Conservation (phyloP, 2,797 vertebrate genomes). For the Xenops minutus region DNA sequence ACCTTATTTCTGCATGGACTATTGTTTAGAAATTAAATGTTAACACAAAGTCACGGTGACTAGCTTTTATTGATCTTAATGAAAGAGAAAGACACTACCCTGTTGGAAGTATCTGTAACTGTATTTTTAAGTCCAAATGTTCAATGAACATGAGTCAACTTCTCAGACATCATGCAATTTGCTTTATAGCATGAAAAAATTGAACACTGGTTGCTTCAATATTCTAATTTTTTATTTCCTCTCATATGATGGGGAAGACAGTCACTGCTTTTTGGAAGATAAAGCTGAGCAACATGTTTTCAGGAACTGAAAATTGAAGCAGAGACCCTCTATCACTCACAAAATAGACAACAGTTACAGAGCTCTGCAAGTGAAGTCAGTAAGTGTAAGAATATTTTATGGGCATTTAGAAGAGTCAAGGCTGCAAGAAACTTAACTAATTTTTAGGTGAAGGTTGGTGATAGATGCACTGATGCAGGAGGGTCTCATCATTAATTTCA, state of each 20-base stretch:
- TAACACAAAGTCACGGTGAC: not conserved
- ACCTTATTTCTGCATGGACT: not conserved
- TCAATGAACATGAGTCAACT: not conserved
- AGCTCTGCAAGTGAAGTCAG: not conserved
- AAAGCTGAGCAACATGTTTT: not conserved
- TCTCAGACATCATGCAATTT: not conserved
- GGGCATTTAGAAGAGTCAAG: not conserved
- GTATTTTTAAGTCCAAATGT: not conserved
- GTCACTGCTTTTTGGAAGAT: not conserved
- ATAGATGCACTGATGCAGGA: not conserved
- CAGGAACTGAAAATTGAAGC: not conserved
- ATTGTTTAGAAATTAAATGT: not conserved
- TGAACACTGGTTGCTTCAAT: not conserved
- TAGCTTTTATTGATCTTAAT: constrained; percentile 4
- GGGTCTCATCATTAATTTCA: not conserved
- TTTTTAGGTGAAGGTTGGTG: not conserved
- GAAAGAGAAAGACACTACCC: not conserved
- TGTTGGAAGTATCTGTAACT: not conserved
- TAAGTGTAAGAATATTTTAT: not conserved
- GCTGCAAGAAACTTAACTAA: not conserved
- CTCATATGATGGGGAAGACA: not conserved
- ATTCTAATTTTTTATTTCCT: not conserved
- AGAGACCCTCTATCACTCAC: not conserved
- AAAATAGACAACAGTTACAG: not conserved
- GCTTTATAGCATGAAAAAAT: not conserved